Evolutionary conservation across 2,888 invertebrate genomes (phyloP), one percentile per base, ranked within the genome.

Genomic region (Dryococelus australis): DNA sequence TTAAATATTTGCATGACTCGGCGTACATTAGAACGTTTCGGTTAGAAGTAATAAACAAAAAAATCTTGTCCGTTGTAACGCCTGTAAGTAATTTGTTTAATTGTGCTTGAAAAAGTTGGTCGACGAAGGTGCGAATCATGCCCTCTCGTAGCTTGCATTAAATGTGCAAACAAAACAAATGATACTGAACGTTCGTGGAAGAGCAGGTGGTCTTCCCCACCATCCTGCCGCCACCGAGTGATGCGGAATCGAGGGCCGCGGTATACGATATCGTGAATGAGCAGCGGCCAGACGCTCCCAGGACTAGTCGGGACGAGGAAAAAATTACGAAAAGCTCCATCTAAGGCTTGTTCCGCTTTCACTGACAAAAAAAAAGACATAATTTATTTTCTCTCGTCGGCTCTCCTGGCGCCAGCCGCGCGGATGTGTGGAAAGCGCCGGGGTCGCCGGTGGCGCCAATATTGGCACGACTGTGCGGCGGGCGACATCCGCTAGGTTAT

Each of bases 381-480:
- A 65, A 65, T 65, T 65, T 65, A 65, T 65, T 65, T 65, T 65
- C 65, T 65, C 65, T 65, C 2, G 65, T 65, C 65, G n/a, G 24
- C 65, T 65, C 24, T 65, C 65, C 12, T 65, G 65, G 65, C 65
- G 65, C 65, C 65, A 24, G 65, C 65, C 65, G 65, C 65, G 65
- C 20, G 65, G 65, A 65, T n/a, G 65, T 65, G 65, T 65, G 65
- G 65, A 65, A 65, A 65, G 65, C 65, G 65, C 65, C 47, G 47
- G 47, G 47, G 47, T 47, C 47, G 65, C 20, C 65, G 1, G n/a
- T n/a, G 65, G 6, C 65, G 65, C 65, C 47, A 24, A 65, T 65
- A 65, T 65, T 65, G 65, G 65, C 65, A 65, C 65, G 20, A n/a
- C 65, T 20, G n/a, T n/a, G 65, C n/a, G 65, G 65, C 65, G 65